Base-by-base conservation (phyloP, 2,797 vertebrate genomes). In the Sus cebifrons region DNA sequence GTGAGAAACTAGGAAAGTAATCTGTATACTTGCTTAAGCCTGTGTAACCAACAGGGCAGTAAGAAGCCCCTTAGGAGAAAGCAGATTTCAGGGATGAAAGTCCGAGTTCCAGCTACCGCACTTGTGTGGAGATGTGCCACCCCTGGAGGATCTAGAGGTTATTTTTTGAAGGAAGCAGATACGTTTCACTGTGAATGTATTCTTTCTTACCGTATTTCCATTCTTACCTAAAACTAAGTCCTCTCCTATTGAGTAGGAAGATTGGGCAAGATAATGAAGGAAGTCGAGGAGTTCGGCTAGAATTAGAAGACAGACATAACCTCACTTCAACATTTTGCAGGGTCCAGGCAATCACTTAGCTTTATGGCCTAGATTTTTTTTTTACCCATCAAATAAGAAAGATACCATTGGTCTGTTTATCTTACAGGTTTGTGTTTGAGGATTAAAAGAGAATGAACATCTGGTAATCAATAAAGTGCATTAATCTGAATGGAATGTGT, bases 401-500 rank as follows among this genome's bases (percentile, higher is more conserved):
- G 25, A 44, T n/a, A 20, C 54, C 36, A 25, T 49, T 23, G 20
- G 44, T 6, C 64, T 15, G 10, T 52, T 65, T 86, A 78, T 32
- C 65, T 44, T 73, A 12, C 32, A n/a, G 44, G 52, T 49, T 74
- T 88, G 32, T 20, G 62, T 71, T 89, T 89, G 29, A 85, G 20
- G 40, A 18, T 68, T 84, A 68, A 84, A 73, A 91, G 65, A 64
- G 73, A 85, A 85, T 78, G 67, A 85, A 78, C 62, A 40, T 78
- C n/a, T 78, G 40, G 64, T 32, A 85, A 71, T 71, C 25, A 56
- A 82, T 40, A 94, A 95, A 84, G 18, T 29, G 60, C 52, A 58
- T 68, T 65, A 17, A 6, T 56, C 52, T 70, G 40, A 77, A 84
- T 29, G 36, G 8, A 49, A 74, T 60, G 21, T 89, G 23, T 84